phyloP scores from a whole-genome alignment of 2,888 invertebrate species.

The Dusona sp. region DNA sequence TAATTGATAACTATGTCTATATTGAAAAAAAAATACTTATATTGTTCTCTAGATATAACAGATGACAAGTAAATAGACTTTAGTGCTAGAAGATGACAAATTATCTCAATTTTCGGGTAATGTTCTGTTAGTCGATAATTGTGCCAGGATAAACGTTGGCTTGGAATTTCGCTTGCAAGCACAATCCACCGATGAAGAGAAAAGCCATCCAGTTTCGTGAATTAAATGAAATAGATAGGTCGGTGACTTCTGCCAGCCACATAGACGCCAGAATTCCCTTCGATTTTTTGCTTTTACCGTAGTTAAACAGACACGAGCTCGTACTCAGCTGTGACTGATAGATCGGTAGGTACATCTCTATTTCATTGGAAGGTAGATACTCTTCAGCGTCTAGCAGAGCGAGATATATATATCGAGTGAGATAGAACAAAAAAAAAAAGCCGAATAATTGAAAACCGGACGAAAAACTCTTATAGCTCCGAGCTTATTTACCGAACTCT shows the following conservation, averaged over 20 bases:
- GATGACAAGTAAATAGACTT: neutral
- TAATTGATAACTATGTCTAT: too few relatives aligned
- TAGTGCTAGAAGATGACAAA: neutral
- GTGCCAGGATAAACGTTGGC: neutral
- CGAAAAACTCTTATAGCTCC: constrained; percentile 28
- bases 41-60: too few relatives aligned
- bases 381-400: constrained; percentile 20
- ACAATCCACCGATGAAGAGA: neutral
- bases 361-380: constrained; percentile 16
- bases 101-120: neutral
- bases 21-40: too few relatives aligned
- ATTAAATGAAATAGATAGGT: constrained; percentile 3
- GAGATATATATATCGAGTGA: neutral
- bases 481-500: constrained; percentile 62
- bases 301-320: constrained; percentile 24
- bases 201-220: neutral
- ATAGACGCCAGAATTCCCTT: constrained; percentile 3
- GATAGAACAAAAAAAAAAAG: constrained; percentile 19
- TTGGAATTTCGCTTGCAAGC: neutral
- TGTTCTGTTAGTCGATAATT: neutral
- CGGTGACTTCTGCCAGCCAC: constrained; percentile 13
- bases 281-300: constrained; percentile 19
- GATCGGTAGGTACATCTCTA: constrained; percentile 13
- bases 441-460: constrained; percentile 53
- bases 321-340: constrained; percentile 10